Conservation (phyloP, 2,113 vertebrate genomes). For the Prietella phreatophila region DNA sequence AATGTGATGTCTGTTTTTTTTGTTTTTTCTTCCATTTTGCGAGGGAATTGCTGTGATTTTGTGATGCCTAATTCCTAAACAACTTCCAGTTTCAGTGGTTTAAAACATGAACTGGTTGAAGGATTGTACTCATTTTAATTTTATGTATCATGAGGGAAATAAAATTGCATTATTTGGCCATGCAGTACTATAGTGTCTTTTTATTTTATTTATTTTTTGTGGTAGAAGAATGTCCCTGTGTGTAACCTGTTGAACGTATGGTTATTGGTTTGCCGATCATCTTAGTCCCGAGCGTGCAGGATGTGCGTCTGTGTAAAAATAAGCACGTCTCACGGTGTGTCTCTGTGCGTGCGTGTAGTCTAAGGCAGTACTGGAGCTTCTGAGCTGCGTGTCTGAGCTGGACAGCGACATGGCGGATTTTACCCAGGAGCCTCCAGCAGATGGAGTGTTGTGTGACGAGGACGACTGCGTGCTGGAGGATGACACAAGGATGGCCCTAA, state of each 20-base stretch:
- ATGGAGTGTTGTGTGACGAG: slow-evolving; percentile 61
- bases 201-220: not conserved
- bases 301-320: not conserved
- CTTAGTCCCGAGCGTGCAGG: too few species aligned
- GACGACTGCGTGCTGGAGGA: slow-evolving; percentile 50
- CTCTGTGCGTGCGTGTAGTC: slow-evolving; percentile 68
- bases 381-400: slow-evolving; percentile 77
- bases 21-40: not conserved
- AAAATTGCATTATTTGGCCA: slow-evolving; percentile 21
- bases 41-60: not conserved
- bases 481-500: slow-evolving; percentile 44
- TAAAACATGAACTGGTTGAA: not conserved
- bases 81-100: not conserved
- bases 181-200: not conserved
- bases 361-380: slow-evolving; percentile 72
- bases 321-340: slow-evolving; percentile 22
- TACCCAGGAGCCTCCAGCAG: slow-evolving; percentile 80
- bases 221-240: not conserved
- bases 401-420: slow-evolving; percentile 98
- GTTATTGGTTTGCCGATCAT: not conserved
- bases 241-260: not conserved
- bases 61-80: not conserved
- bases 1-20: not conserved
- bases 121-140: slow-evolving; percentile 8
- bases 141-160: slow-evolving; percentile 27